Conservation (phyloP, 2,888 invertebrate genomes). For the Labia minor region DNA sequence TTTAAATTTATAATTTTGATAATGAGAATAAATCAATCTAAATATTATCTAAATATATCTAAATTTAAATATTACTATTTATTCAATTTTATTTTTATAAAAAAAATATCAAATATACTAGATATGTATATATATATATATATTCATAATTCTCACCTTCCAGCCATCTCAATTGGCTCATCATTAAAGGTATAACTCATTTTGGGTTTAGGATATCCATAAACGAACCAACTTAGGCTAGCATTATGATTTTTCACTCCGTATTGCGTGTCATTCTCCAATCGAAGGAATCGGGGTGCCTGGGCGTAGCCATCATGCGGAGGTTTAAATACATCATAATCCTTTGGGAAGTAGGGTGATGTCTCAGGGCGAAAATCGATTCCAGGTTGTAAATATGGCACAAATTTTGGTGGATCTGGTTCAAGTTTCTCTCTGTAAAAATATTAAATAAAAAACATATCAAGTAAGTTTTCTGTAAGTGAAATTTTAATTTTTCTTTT, state of each 20-base stretch:
- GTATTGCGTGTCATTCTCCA: constrained; percentile 77
- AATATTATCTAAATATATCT: no score
- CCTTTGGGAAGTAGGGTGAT: constrained; percentile 80
- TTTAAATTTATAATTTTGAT: background rate
- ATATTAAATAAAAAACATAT: constrained; percentile 21
- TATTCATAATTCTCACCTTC: constrained; percentile 36
- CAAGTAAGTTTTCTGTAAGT: constrained; percentile 17
- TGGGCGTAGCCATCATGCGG: constrained; percentile 75
- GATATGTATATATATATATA: no score
- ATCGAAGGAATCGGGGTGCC: constrained; percentile 75
- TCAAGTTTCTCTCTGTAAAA: constrained; percentile 54
- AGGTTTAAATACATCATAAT: constrained; percentile 80
- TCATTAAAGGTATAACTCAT: constrained; percentile 84
- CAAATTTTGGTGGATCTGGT: constrained; percentile 66
- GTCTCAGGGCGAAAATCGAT: constrained; percentile 75
- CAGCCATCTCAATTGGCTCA: constrained; percentile 67
- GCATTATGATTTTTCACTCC: constrained; percentile 86
- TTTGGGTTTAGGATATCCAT: constrained; percentile 91
- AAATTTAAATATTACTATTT: no score
- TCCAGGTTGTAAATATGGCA: constrained; percentile 67
- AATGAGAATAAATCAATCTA: no score
- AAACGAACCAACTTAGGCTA: constrained; percentile 86
- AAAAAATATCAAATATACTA: background rate
- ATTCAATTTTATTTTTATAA: no score
- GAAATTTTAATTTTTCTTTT: background rate